These are phyloP conservation scores for Talpa occidentalis DNA, from an alignment of 2,113 vertebrate genomes.

Conservation along the genomic window DNA sequence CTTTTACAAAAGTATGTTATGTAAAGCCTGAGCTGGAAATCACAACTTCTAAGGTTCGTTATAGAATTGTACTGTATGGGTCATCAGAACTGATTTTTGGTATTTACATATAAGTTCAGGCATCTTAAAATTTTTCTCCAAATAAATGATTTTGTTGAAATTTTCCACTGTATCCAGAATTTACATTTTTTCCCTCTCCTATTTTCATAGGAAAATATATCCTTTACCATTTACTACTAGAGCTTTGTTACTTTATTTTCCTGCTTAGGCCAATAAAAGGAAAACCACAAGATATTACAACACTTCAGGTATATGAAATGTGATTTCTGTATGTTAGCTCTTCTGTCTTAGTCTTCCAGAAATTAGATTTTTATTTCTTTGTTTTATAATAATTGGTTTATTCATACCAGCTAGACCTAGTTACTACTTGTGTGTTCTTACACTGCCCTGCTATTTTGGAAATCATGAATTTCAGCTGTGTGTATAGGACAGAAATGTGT, in stretches of 20 bases:
- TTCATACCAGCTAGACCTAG: not conserved
- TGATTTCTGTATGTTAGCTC: not conserved
- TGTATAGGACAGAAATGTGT: not conserved
- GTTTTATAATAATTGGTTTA: not conserved
- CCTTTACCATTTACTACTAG: not conserved
- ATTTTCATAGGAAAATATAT: not conserved
- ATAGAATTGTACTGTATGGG: not conserved
- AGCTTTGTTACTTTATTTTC: conserved; percentile 18
- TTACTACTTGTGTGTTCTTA: not conserved
- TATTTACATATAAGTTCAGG: conserved; percentile 18
- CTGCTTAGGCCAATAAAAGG: not conserved
- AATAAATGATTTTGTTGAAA: not conserved
- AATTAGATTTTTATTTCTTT: conserved; percentile 24
- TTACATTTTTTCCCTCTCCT: not conserved
- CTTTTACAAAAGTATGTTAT: not conserved
- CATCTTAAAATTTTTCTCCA: conserved; percentile 1
- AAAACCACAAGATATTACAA: not conserved
- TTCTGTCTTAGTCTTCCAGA: not conserved
- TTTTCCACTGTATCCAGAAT: not conserved
- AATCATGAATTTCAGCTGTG: not conserved
- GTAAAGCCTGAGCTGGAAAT: not conserved
- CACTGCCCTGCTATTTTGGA: not conserved
- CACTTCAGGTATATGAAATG: not conserved
- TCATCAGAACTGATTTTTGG: not conserved
- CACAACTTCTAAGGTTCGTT: not conserved